Evolutionary conservation across 2,888 invertebrate genomes (phyloP).

Genomic region (Lasioglossum villosulum): DNA sequence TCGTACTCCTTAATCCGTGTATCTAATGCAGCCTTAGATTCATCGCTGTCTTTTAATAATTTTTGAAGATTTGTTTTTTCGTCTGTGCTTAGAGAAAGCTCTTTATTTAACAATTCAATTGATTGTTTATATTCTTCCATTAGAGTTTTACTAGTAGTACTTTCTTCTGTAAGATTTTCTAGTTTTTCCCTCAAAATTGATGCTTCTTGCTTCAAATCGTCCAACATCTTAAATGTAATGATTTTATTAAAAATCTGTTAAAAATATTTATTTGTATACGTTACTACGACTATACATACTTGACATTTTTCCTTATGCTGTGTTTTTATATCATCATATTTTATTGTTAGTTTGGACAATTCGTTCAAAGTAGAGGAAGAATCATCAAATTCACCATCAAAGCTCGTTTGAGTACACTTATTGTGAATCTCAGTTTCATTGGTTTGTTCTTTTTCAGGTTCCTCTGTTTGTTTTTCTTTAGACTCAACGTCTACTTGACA

Average conservation of each 20-base stretch:
- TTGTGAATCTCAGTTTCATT: constrained; percentile 24
- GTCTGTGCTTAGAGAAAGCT: constrained; percentile 34
- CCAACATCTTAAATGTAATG: no score
- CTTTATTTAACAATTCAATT: constrained; percentile 28
- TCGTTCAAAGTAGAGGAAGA: constrained; percentile 43
- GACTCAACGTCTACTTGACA: constrained; percentile 38
- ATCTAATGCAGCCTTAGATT: constrained; percentile 12
- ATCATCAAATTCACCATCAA: constrained; percentile 32
- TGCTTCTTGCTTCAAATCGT: constrained; percentile 10
- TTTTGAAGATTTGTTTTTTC: constrained; percentile 45
- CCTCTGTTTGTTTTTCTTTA: constrained; percentile 17
- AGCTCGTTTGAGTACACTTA: constrained; percentile 64
- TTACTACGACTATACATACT: constrained; percentile 30
- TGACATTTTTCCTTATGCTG: constrained; percentile 46
- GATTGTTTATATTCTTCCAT: constrained; percentile 9
- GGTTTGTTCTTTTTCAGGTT: background rate
- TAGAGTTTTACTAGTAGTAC: constrained; percentile 8
- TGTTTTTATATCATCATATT: constrained; percentile 53
- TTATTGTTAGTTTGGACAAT: constrained; percentile 45
- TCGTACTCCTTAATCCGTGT: constrained; percentile 37
- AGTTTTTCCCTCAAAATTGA: constrained; percentile 15
- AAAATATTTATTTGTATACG: background rate
- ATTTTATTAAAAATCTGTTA: no score
- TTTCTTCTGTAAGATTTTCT: constrained; percentile 22
- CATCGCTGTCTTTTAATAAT: constrained; percentile 20